These are phyloP conservation scores for Hypanus sabinus DNA, from an alignment of 2,113 vertebrate species.

Conservation along the genomic window DNA sequence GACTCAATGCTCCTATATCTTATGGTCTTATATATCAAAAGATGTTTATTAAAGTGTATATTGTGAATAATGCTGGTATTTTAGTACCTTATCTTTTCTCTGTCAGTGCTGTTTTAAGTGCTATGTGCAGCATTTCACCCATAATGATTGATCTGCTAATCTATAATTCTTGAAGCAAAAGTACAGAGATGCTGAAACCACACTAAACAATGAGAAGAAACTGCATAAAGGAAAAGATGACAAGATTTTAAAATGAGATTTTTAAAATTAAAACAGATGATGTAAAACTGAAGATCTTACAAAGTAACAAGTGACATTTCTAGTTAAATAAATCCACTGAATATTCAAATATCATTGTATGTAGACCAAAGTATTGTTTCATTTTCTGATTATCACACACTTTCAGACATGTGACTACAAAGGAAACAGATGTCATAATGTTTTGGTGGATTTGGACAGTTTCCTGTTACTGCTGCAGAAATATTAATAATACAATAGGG, in stretches of 20 bases:
- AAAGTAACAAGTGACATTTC: neutral
- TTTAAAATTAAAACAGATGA: neutral
- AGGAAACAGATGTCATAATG: neutral
- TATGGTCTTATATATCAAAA: neutral
- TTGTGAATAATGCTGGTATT: neutral
- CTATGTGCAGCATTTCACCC: neutral
- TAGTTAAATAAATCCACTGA: neutral
- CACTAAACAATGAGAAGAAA: neutral
- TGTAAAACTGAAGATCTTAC: neutral
- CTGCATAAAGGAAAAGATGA: neutral
- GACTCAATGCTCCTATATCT: neutral
- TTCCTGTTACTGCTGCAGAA: constrained; percentile 47
- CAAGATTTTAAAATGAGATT: neutral
- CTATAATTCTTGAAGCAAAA: neutral
- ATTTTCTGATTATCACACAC: neutral
- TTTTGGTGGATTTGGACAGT: constrained; percentile 43
- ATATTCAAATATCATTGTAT: neutral
- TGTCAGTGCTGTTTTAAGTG: neutral
- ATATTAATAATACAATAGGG: constrained; percentile 41
- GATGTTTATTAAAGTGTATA: neutral
- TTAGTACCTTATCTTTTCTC: neutral
- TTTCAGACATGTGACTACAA: neutral
- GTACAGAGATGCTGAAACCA: neutral
- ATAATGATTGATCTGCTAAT: neutral
- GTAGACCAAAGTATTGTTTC: neutral